These are phyloP conservation scores for Anoura caudifer DNA, from an alignment of 2,113 vertebrate species.

Conservation along the genomic window DNA sequence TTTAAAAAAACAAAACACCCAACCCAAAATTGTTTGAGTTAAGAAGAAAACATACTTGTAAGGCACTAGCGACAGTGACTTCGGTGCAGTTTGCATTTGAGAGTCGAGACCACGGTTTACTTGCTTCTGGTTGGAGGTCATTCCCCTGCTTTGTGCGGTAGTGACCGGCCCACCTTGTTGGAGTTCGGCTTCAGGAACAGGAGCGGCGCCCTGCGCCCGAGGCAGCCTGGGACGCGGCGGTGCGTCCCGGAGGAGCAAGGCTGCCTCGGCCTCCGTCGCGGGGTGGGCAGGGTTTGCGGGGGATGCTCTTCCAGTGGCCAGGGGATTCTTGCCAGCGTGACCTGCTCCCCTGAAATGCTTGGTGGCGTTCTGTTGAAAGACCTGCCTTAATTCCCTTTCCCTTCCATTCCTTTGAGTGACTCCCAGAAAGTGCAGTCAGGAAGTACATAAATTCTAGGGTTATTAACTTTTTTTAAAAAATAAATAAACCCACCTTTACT, in stretches of 20 bases:
- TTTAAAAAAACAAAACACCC: neutral
- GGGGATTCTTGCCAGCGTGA: neutral
- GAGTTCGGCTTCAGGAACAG: neutral
- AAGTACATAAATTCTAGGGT: neutral
- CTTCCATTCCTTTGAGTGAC: neutral
- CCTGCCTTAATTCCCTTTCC: no score
- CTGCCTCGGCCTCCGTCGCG: neutral
- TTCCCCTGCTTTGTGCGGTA: neutral
- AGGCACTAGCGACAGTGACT: neutral
- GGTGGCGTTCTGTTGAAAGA: neutral
- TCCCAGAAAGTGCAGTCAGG: neutral
- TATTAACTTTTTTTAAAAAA: neutral
- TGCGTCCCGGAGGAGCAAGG: accelerated
- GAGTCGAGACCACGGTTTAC: neutral
- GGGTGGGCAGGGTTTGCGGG: neutral
- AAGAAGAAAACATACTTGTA: neutral
- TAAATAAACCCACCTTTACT: neutral
- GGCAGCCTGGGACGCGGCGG: neutral
- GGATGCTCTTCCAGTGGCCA: neutral
- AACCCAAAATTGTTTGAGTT: neutral
- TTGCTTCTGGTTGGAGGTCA: neutral
- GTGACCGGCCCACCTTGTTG: neutral
- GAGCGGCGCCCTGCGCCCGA: accelerated
- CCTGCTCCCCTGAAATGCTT: neutral
- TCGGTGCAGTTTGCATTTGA: neutral